These are phyloP conservation scores for Stenurella melanura DNA, from an alignment of 2,888 invertebrate species.

Conservation along the genomic window DNA sequence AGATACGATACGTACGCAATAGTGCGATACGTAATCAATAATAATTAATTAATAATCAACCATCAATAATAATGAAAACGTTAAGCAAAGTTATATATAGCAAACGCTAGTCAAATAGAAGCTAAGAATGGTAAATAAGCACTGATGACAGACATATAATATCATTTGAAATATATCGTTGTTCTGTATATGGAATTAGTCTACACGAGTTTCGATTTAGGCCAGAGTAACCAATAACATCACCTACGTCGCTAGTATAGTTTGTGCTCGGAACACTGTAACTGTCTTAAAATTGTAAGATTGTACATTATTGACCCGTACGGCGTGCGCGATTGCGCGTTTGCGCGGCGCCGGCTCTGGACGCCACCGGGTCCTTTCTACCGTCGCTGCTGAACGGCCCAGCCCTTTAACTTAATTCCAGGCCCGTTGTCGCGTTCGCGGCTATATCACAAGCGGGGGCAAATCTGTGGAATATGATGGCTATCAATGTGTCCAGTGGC, in stretches of 20 bases:
- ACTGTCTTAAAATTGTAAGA: slow-evolving; percentile 61
- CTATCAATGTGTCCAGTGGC: slow-evolving; percentile 48
- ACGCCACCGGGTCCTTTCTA: slow-evolving; percentile 43
- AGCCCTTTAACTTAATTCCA: slow-evolving; percentile 46
- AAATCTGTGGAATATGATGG: slow-evolving; percentile 49
- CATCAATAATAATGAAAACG: slow-evolving; percentile 64
- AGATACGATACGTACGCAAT: slow-evolving; percentile 64
- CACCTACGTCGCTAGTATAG: slow-evolving; percentile 67
- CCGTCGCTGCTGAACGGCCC: slow-evolving; percentile 39
- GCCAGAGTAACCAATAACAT: slow-evolving; percentile 71
- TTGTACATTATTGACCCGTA: slow-evolving; percentile 64
- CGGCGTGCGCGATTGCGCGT: slow-evolving; percentile 55
- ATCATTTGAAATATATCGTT: slow-evolving; percentile 73
- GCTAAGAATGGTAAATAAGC: slow-evolving; percentile 73
- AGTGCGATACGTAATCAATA: slow-evolving; percentile 69
- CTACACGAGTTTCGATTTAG: slow-evolving; percentile 74
- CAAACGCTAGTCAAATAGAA: slow-evolving; percentile 72
- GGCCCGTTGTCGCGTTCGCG: slow-evolving; percentile 59
- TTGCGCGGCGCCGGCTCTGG: slow-evolving; percentile 48
- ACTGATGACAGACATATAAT: slow-evolving; percentile 71
- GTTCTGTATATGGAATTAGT: slow-evolving; percentile 74
- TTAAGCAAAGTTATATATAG: slow-evolving; percentile 64
- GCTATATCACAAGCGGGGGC: slow-evolving; percentile 63
- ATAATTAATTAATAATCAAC: slow-evolving; percentile 66
- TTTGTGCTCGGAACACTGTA: slow-evolving; percentile 62